Evolutionary conservation across 2,797 vertebrate genomes (phyloP), one percentile per base, ranked within the genome.

Genomic region (Myripristis jacobus): DNA sequence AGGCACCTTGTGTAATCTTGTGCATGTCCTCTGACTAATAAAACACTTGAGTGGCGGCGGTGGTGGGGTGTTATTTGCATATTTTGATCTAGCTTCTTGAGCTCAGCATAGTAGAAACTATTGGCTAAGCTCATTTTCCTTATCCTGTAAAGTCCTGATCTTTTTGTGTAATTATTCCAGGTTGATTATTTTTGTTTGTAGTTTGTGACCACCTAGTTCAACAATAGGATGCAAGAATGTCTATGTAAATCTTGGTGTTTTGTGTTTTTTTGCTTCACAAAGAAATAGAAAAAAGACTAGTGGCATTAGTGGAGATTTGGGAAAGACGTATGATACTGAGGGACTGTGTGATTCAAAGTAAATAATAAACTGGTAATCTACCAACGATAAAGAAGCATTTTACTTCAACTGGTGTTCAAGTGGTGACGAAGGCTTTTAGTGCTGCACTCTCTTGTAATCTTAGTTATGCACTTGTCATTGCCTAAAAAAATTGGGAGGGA

Each of bases 401-500:
- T 63, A 16, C 10, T 41, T 50, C 16, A 41, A 19, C 24, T 34
- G 63, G 24, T 38, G 58, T 31, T 53, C n/a, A 57, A 13, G 36
- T 31, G 46, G 52, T 48, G 34, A 15, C 27, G 22, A 38, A 52
- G 48, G 8, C 2, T 66, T 68, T 50, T 51, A 15, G 41, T 3
- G 29, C 50, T 48, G 29, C 38, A 10, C 8, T 1, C 22, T 55
- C 36, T 43, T 34, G 22, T 64, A 51, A 77, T 38, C 52, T 25
- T 54, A 62, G 56, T 57, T 60, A 55, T 55, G 19, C 24, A 46
- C 43, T 47, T 38, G 41, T 66, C 36, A 59, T 1, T 46, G 22
- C 52, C 65, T 50, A 29, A 56, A 72, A 70, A 38, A 62, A 79
- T 58, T 57, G 59, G 52, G 6, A 1, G 5, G 0, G 31, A 22